phyloP scores from a whole-genome alignment of 2,113 vertebrate species.

The Anseranas semipalmata region DNA sequence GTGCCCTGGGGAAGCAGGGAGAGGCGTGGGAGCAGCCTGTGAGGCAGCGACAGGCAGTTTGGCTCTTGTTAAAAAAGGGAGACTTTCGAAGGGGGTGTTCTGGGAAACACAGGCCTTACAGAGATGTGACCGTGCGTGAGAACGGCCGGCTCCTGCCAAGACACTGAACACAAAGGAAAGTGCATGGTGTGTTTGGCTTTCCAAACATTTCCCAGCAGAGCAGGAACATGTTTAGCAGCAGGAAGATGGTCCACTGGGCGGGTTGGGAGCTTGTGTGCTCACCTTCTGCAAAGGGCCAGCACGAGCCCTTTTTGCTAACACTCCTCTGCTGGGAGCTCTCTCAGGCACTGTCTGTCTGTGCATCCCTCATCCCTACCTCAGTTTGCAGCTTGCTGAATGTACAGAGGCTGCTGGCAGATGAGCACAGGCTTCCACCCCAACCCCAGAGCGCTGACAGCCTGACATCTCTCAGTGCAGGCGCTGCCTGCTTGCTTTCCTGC shows the following conservation, averaged over 20 bases:
- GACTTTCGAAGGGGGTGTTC: not conserved
- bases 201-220: not conserved
- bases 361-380: not conserved
- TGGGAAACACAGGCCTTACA: not conserved
- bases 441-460: rapidly evolving
- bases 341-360: not conserved
- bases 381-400: not conserved
- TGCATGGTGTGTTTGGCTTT: not conserved
- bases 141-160: not conserved
- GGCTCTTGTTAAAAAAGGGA: not conserved
- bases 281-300: not conserved
- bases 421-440: not conserved
- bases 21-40: not conserved
- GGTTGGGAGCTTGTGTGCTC: not conserved
- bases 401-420: not conserved
- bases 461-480: not conserved
- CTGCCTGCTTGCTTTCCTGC: not conserved
- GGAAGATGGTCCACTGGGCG: not conserved
- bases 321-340: not conserved
- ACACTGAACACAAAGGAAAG: not conserved
- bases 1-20: not conserved
- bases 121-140: not conserved
- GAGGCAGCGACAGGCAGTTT: not conserved
- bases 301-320: not conserved
- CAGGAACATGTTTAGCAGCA: not conserved